phyloP scores from a whole-genome alignment of 2,113 vertebrate genomes.

The Nicator chloris region DNA sequence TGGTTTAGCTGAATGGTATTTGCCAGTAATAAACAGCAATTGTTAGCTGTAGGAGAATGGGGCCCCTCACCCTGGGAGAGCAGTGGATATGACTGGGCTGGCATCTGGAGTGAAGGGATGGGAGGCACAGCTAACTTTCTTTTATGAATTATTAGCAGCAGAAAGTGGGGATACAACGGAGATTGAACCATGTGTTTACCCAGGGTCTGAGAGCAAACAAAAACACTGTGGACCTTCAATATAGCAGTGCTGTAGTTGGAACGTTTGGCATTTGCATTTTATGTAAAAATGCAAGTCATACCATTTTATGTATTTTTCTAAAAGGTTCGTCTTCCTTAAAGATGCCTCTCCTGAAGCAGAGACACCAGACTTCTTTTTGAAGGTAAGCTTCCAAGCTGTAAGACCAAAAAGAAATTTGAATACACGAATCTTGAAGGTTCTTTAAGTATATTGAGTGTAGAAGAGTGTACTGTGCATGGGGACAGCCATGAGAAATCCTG shows the following conservation, averaged over 20 bases:
- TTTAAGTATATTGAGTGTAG: not conserved
- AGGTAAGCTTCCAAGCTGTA: not conserved
- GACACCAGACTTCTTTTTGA: not conserved
- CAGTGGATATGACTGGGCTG: not conserved
- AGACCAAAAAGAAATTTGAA: not conserved
- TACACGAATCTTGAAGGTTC: not conserved
- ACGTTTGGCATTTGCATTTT: not conserved
- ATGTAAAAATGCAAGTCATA: not conserved
- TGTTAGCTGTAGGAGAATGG: not conserved
- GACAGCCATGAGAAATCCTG: not conserved
- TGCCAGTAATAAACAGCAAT: not conserved
- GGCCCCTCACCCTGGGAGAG: not conserved
- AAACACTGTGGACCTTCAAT: not conserved
- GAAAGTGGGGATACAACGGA: fast-evolving
- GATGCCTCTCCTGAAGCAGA: not conserved
- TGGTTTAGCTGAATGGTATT: conserved; percentile 5
- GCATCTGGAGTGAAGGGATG: not conserved
- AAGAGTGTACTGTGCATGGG: not conserved
- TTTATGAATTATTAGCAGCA: not conserved
- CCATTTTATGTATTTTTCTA: not conserved
- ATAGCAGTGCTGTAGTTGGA: not conserved
- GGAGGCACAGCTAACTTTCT: not conserved
- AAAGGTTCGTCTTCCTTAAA: not conserved
- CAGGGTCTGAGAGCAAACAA: not conserved
- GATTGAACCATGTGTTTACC: not conserved